phyloP scores from a whole-genome alignment of 2,888 invertebrate genomes.

The Microchrysa polita region DNA sequence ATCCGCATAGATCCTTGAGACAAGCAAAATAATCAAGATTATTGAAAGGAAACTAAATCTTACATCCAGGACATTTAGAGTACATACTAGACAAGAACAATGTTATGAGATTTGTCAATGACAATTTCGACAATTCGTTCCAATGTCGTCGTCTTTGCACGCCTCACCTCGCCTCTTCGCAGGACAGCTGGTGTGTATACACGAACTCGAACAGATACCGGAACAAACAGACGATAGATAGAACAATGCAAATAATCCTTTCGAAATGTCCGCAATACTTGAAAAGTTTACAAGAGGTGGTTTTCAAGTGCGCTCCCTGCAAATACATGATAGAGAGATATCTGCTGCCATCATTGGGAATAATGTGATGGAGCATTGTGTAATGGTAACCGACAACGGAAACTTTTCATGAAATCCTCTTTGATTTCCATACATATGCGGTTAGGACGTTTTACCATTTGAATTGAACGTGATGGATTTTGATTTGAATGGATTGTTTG shows the following conservation, averaged over 20 bases:
- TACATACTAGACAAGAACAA: neutral
- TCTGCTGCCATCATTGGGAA: neutral
- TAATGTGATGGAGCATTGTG: neutral
- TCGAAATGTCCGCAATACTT: neutral
- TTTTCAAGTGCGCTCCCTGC: neutral
- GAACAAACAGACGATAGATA: neutral
- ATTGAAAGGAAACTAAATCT: too few relatives aligned
- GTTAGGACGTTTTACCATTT: too few relatives aligned
- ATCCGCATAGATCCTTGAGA: too few relatives aligned
- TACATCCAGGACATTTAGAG: too few relatives aligned
- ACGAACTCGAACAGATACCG: too few relatives aligned
- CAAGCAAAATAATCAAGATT: too few relatives aligned
- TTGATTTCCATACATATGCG: too few relatives aligned
- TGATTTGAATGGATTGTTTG: too few relatives aligned
- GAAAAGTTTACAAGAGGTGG: neutral
- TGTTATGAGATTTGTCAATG: neutral
- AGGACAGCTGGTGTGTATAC: neutral
- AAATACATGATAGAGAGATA: neutral
- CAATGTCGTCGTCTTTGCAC: neutral
- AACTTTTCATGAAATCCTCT: neutral
- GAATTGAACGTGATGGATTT: too few relatives aligned
- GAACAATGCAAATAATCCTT: constrained; percentile 1
- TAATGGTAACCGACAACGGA: constrained; percentile 4
- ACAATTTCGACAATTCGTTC: neutral
- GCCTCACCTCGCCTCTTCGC: neutral